Conservation (phyloP, 1,140 invertebrate genomes). For the Drosophila grimshawi region DNA sequence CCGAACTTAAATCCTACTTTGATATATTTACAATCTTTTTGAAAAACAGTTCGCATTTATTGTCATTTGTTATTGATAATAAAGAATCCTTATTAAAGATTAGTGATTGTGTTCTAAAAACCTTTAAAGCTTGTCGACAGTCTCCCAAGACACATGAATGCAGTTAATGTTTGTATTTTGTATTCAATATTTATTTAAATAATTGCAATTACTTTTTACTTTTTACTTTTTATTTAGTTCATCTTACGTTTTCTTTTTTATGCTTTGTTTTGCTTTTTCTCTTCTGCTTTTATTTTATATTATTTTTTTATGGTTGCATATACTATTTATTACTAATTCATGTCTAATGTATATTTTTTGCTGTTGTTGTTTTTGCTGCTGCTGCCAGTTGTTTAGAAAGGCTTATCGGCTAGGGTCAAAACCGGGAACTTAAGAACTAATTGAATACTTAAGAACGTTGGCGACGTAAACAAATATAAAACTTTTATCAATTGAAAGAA, state of each 20-base stretch:
- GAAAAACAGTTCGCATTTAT: too few relatives aligned
- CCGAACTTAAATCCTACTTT: too few relatives aligned
- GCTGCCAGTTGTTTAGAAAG: constrained; percentile 41
- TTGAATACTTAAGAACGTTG: constrained; percentile 64
- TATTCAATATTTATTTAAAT: constrained; percentile 82
- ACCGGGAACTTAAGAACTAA: constrained; percentile 57
- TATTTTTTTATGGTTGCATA: constrained; percentile 22
- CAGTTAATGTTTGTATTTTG: constrained; percentile 36
- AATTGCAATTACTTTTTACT: constrained; percentile 65
- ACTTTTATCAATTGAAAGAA: constrained; percentile 6
- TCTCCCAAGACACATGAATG: too few relatives aligned
- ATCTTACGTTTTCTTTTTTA: constrained; percentile 40
- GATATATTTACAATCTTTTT: too few relatives aligned
- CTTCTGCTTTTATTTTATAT: constrained; percentile 19
- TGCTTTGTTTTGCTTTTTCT: constrained; percentile 30
- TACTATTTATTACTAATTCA: constrained; percentile 47
- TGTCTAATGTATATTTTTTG: constrained; percentile 43
- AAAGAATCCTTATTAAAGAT: too few relatives aligned
- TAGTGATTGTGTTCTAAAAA: too few relatives aligned
- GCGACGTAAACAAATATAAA: constrained; percentile 26
- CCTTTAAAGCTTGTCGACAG: too few relatives aligned
- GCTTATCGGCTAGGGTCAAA: constrained; percentile 54
- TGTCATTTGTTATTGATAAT: background rate
- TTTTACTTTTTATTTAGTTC: constrained; percentile 52
- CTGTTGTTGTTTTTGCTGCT: constrained; percentile 31